Conservation (phyloP, 2,888 invertebrate species). For the Catocala fraxini region DNA sequence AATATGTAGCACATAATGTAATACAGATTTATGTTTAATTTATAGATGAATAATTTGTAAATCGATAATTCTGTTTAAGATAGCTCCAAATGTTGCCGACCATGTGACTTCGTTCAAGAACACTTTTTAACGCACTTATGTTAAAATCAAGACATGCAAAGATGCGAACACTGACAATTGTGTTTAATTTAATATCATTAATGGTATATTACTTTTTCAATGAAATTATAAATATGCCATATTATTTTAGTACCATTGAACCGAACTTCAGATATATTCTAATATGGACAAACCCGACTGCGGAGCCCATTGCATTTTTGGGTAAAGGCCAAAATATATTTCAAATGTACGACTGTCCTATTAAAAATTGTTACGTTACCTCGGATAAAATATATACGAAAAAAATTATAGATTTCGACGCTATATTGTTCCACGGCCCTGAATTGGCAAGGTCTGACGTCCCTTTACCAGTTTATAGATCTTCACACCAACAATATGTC, state of each 20-base stretch:
- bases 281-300: constrained; percentile 18
- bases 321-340: constrained; percentile 17
- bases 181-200: too few species aligned
- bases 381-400: constrained; percentile 8
- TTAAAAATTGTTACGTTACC: constrained; percentile 24
- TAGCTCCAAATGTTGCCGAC: too few species aligned
- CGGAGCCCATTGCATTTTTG: constrained; percentile 15
- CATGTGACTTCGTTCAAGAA: too few species aligned
- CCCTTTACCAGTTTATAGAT: constrained; percentile 13
- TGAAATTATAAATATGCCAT: too few species aligned
- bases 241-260: background rate
- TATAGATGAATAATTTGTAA: too few species aligned
- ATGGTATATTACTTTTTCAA: too few species aligned
- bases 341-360: constrained; percentile 6
- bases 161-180: too few species aligned
- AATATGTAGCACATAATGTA: too few species aligned
- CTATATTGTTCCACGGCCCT: constrained; percentile 25
- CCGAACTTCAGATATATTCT: constrained; percentile 23
- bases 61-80: too few species aligned
- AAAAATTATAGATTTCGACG: constrained; percentile 16
- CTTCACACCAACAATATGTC: constrained; percentile 26
- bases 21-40: too few species aligned
- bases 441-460: background rate
- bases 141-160: too few species aligned
- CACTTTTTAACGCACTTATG: too few species aligned